These are phyloP conservation scores for Podarcis lilfordi DNA, from an alignment of 2,797 vertebrate genomes.

Conservation along the genomic window DNA sequence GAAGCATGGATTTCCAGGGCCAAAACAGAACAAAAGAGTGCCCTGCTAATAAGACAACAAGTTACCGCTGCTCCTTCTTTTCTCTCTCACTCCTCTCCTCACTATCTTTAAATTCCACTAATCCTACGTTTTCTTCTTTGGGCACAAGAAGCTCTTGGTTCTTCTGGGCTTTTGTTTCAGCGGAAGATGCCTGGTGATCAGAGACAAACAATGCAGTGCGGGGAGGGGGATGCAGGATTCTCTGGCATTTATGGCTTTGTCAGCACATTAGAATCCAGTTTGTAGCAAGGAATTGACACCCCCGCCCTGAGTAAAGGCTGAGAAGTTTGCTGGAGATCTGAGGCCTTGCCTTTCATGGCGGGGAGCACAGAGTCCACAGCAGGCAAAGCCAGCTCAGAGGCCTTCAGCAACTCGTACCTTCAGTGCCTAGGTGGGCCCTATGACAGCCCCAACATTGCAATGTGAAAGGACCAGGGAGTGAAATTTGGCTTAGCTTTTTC, in stretches of 20 bases:
- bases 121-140: neutral
- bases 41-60: neutral
- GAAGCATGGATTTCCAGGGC: fast-evolving
- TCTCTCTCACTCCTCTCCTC: neutral
- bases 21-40: slow-evolving; percentile 15
- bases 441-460: neutral
- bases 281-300: neutral
- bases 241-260: neutral
- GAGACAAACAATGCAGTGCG: too few species aligned
- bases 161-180: neutral
- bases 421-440: neutral
- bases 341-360: neutral
- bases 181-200: too few species aligned
- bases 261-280: neutral
- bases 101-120: neutral
- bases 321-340: neutral
- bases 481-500: too few species aligned
- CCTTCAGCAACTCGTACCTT: neutral
- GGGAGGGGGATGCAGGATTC: too few species aligned
- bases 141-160: neutral
- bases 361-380: neutral
- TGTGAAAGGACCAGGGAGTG: neutral
- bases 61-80: too few species aligned
- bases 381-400: neutral
- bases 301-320: neutral